These are phyloP conservation scores for Carlito syrichta DNA, from an alignment of 2,113 vertebrate genomes.

Conservation along the genomic window DNA sequence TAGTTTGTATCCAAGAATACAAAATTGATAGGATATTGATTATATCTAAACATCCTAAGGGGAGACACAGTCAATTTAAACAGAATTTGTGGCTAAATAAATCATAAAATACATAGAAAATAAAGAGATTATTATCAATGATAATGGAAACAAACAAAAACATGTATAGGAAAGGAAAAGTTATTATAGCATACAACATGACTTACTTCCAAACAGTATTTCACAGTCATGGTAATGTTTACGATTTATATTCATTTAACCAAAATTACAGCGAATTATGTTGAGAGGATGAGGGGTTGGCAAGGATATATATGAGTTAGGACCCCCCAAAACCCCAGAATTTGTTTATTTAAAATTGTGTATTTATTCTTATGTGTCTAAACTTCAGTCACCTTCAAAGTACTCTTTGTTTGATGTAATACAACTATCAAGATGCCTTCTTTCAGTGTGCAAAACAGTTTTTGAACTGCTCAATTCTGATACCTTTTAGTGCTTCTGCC, in stretches of 20 bases:
- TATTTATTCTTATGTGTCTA: too few relatives aligned
- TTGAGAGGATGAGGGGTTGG: background rate
- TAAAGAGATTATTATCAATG: background rate
- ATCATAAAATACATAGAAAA: background rate
- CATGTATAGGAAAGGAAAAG: background rate
- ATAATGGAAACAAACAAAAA: background rate
- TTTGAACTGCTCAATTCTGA: too few relatives aligned
- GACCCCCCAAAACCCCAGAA: too few relatives aligned
- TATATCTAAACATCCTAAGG: background rate
- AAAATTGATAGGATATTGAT: accelerated
- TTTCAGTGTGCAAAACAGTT: too few relatives aligned
- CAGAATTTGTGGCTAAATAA: background rate
- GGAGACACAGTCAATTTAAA: background rate
- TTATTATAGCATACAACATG: background rate
- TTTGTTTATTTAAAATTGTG: too few relatives aligned
- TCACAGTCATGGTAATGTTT: background rate
- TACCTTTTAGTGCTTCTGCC: too few relatives aligned
- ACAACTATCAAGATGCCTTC: too few relatives aligned
- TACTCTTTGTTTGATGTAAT: too few relatives aligned
- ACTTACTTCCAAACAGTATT: background rate
- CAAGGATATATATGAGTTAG: too few relatives aligned
- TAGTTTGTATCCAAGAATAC: background rate
- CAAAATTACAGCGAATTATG: background rate
- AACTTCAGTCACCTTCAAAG: too few relatives aligned
- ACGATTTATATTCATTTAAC: background rate